phyloP scores from a whole-genome alignment of 2,797 vertebrate species.

The Lacerta bilineata region DNA sequence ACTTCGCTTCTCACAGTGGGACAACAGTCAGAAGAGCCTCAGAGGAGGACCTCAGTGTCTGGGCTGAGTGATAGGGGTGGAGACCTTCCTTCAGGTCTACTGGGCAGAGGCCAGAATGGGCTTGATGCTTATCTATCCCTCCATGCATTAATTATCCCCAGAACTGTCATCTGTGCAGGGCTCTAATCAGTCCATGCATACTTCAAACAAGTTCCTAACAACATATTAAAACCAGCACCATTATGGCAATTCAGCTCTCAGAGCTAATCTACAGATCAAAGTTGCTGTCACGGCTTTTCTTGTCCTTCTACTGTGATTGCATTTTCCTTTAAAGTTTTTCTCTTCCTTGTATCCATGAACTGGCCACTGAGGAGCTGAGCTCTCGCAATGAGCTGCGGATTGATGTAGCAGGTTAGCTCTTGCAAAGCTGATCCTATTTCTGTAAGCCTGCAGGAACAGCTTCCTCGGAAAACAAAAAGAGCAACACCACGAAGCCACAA shows the following conservation, averaged over 20 bases:
- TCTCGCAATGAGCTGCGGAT: neutral
- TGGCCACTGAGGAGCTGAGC: neutral
- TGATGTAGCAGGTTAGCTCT: neutral
- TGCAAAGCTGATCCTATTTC: slow-evolving; percentile 4
- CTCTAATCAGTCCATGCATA: no score
- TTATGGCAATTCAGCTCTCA: neutral
- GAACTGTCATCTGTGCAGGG: neutral
- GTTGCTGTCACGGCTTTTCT: neutral
- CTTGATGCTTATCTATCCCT: neutral
- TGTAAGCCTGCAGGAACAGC: neutral
- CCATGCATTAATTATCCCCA: neutral
- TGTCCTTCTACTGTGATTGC: neutral
- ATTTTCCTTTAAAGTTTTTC: no score
- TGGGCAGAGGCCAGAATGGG: neutral
- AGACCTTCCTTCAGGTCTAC: no score
- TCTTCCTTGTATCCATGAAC: neutral
- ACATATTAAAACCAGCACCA: neutral
- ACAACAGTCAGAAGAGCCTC: no score
- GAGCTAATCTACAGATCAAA: neutral
- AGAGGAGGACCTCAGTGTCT: no score
- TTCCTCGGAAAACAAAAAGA: no score
- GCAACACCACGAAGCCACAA: neutral
- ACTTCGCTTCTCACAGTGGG: no score
- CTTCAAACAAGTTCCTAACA: neutral
- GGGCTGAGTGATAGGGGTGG: no score